Base-by-base conservation (phyloP, 1,140 invertebrate genomes). In the Contarinia nasturtii region DNA sequence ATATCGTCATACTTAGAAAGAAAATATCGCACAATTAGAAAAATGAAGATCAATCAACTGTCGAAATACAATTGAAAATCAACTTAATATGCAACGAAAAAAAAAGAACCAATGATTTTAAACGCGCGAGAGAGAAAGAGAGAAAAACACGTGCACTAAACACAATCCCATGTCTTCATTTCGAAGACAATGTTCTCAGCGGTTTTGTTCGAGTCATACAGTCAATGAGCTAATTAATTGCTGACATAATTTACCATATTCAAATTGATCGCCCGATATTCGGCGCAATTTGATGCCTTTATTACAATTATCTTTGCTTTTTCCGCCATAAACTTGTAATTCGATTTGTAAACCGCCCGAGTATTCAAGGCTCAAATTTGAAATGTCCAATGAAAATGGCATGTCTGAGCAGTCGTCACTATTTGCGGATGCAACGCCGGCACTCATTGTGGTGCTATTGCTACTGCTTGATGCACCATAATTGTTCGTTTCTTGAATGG, bases 211-310 rank as follows among this genome's bases (percentile, higher is more conserved):
- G 27, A 27, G 27, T 27, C 27, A 27, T 27, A 80, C 80, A 51
- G 79, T 82, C 65, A 93, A 82, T 58, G 85, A 87, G 42, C 83
- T 83, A 41, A 94, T 84, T 45, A 94, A 67, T 60, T 91, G 85
- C 57, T 90, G 82, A 66, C 88, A 93, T 14, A 93, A 72, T 60
- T 87, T 84, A 50, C 82, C 85, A 60, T 92, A 93, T 58, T 89
- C 83, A 49, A 82, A 70, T 62, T 87, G 84, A 66, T 94, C 88
- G 2, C 90, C 90, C 0, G 87, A 91, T 51, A 94, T 88, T 59
- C 87, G 71, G 48, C 88, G 67, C 74, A 94, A 79, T 57, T 91
- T 91, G 49, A 94, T 73, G 7, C 87, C 85, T 53, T 87, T 89
- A 22, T 57, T 60, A 18, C 41, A 54, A 19, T 7, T 19, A 41